Evolutionary conservation across 2,113 vertebrate genomes (phyloP).

Genomic region (Tenrec ecaudatus): DNA sequence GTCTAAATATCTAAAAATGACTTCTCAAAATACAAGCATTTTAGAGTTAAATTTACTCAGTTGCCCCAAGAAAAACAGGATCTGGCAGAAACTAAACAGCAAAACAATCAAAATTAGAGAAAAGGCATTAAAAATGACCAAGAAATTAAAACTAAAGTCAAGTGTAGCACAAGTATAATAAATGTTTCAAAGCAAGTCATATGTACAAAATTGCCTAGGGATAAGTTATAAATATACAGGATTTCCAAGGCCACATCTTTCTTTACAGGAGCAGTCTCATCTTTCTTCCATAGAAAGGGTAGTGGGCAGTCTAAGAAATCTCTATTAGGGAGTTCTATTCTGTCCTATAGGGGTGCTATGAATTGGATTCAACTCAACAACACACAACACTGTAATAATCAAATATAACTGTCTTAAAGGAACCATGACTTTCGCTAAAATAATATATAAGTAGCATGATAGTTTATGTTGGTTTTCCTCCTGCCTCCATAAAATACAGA

Average conservation of each 20-base stretch:
- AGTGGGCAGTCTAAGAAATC: not conserved
- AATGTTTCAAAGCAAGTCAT: conserved; percentile 58
- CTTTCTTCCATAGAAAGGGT: not conserved
- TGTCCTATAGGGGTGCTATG: not conserved
- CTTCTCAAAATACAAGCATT: conserved; percentile 45
- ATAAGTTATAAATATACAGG: not conserved
- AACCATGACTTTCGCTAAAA: conserved; percentile 15
- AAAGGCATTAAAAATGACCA: conserved; percentile 62
- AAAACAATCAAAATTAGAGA: conserved; percentile 34
- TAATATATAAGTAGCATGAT: not conserved
- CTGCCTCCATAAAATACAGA: not conserved
- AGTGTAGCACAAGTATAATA: conserved; percentile 34
- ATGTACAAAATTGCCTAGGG: not conserved
- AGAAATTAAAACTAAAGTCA: conserved; percentile 47
- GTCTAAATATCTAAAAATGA: not conserved
- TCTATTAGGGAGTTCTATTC: not conserved
- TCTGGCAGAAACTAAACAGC: conserved; percentile 21
- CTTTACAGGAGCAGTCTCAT: not conserved
- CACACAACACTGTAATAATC: conserved; percentile 6
- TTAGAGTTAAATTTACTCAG: conserved; percentile 58
- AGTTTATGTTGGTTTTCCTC: too few relatives aligned
- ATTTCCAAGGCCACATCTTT: too few relatives aligned
- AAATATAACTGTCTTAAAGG: conserved; percentile 45
- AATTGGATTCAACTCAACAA: not conserved
- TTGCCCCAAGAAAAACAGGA: conserved; percentile 26